A percentile compares a stretch with the other conserved stretches of the same genome.
phyloP scores from a whole-genome alignment of 2,113 vertebrate genomes.

The Anolis sagrei region DNA sequence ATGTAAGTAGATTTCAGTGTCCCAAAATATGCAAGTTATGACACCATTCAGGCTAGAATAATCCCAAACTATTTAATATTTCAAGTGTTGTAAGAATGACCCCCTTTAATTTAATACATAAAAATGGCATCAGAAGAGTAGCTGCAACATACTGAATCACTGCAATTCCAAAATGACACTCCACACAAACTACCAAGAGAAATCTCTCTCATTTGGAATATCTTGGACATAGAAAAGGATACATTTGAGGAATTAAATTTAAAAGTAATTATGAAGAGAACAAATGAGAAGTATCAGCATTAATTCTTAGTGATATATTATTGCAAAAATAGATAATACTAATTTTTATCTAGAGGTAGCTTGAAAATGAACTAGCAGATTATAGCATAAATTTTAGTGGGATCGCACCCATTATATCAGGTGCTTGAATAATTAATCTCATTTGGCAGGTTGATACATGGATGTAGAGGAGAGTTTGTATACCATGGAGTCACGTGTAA shows the following conservation, averaged over 20 bases:
- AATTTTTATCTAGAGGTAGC: not conserved
- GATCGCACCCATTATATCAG: not conserved
- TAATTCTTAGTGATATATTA: too few relatives aligned
- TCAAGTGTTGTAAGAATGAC: too few relatives aligned
- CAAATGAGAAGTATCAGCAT: not conserved
- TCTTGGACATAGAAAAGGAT: rapidly evolving
- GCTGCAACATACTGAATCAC: not conserved
- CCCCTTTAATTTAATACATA: not conserved
- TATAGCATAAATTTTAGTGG: not conserved
- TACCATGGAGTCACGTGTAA: not conserved
- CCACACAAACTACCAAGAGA: rapidly evolving
- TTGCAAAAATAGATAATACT: not conserved
- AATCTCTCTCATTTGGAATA: not conserved
- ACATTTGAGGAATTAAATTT: rapidly evolving
- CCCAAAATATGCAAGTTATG: not conserved
- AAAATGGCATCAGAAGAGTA: not conserved
- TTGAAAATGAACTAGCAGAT: not conserved
- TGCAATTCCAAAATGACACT: rapidly evolving
- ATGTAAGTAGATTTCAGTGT: not conserved
- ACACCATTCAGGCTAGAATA: not conserved
- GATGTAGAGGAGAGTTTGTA: too few relatives aligned
- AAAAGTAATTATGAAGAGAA: not conserved
- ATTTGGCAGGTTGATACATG: not conserved
- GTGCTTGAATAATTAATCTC: not conserved
- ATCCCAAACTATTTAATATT: not conserved